Conservation (phyloP, 1,140 invertebrate species). For the Pararge aegeria region DNA sequence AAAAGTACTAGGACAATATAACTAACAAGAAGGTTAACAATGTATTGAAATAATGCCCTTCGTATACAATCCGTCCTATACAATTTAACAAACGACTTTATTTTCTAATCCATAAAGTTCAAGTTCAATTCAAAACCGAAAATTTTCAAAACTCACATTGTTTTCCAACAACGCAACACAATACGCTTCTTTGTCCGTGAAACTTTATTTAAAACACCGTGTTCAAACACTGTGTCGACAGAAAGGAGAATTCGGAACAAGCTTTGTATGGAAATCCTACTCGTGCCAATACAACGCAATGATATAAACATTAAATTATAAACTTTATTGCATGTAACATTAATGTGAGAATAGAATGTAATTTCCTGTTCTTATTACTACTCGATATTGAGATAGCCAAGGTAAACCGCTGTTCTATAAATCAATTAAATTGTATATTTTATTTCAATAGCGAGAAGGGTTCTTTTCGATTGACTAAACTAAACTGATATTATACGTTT, state of each 20-base stretch:
- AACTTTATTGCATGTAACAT: conserved; percentile 24
- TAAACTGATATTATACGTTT: conserved; percentile 34
- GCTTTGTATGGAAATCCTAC: conserved; percentile 50
- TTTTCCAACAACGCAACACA: conserved; percentile 27
- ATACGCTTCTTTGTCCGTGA: conserved; percentile 21
- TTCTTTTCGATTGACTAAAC: conserved; percentile 20
- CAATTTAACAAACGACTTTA: conserved; percentile 13
- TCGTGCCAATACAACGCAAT: conserved; percentile 40
- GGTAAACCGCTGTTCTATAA: conserved; percentile 33
- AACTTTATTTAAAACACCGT: conserved; percentile 23
- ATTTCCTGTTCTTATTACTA: conserved; percentile 37
- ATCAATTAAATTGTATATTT: conserved; percentile 32
- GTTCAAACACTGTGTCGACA: conserved; percentile 25
- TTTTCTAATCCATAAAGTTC: conserved; percentile 28
- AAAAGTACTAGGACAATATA: conserved; percentile 53
- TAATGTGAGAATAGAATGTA: conserved; percentile 16
- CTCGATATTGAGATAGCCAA: conserved; percentile 43
- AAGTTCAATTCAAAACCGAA: conserved; percentile 31
- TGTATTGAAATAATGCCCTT: conserved; percentile 28
- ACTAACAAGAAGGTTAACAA: conserved; percentile 24
- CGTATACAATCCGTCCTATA: neutral
- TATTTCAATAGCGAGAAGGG: conserved; percentile 19
- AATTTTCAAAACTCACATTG: conserved; percentile 13
- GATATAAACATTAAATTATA: conserved; percentile 19
- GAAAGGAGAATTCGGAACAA: conserved; percentile 24